These are phyloP conservation scores for Synergus laeviventris DNA, from an alignment of 2,888 invertebrate species.

Conservation along the genomic window DNA sequence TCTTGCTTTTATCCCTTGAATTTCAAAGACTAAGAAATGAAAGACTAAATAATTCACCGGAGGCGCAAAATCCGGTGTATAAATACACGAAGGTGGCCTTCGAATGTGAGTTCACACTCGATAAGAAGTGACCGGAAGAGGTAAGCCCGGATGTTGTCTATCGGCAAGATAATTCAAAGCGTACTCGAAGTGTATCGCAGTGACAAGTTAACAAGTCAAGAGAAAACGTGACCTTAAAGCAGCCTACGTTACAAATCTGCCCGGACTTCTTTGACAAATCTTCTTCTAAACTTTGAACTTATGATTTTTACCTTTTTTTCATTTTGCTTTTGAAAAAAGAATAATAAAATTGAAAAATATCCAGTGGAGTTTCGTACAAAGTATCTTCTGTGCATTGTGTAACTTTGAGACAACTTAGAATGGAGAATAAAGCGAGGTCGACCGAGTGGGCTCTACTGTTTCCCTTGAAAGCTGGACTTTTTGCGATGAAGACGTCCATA, in stretches of 20 bases:
- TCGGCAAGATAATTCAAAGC: slow-evolving; percentile 43
- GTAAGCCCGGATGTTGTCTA: slow-evolving; percentile 50
- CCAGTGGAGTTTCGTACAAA: not conserved
- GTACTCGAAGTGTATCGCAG: slow-evolving; percentile 10
- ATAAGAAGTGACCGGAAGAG: slow-evolving; percentile 49
- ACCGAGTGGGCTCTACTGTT: slow-evolving; percentile 80
- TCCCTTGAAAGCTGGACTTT: slow-evolving; percentile 79
- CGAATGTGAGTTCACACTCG: slow-evolving; percentile 42
- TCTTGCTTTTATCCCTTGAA: not conserved
- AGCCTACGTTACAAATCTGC: not conserved
- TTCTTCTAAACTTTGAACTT: not conserved
- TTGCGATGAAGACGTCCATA: slow-evolving; percentile 78
- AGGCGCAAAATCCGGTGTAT: not conserved
- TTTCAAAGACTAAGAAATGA: not conserved
- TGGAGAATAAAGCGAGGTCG: slow-evolving; percentile 77
- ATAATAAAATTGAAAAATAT: not conserved
- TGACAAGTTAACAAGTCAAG: slow-evolving; percentile 8
- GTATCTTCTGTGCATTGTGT: not conserved
- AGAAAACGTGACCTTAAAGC: slow-evolving; percentile 11
- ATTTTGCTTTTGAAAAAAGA: not conserved
- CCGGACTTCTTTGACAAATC: not conserved
- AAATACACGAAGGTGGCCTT: slow-evolving; percentile 12
- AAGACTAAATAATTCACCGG: not conserved
- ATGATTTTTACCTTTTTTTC: no score
- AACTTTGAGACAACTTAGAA: slow-evolving; percentile 48